These are phyloP conservation scores for Drosophila repleta DNA, from an alignment of 1,140 invertebrate species.

Conservation along the genomic window DNA sequence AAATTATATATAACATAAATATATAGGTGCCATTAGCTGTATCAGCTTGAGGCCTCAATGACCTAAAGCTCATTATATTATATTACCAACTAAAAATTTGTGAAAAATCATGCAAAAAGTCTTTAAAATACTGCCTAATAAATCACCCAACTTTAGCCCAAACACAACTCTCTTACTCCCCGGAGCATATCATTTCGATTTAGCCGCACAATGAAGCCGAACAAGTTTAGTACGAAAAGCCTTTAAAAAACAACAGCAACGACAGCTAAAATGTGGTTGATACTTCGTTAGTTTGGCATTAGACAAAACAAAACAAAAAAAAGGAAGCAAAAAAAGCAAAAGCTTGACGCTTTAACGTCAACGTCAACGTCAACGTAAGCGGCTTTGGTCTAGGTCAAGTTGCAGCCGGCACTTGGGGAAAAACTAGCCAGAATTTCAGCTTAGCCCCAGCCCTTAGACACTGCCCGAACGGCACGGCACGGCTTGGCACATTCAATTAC, in stretches of 20 bases:
- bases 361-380: slow-evolving; percentile 68
- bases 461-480: background rate
- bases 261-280: slow-evolving; percentile 50
- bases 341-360: slow-evolving; percentile 39
- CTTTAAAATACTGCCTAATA: no score
- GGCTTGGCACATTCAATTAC: slow-evolving; percentile 53
- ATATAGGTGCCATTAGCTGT: no score
- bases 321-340: background rate
- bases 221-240: slow-evolving; percentile 50
- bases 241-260: slow-evolving; percentile 17
- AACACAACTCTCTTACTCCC: slow-evolving; percentile 3
- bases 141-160: background rate
- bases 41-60: no score
- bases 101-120: no score
- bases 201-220: slow-evolving; percentile 46
- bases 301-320: slow-evolving; percentile 26
- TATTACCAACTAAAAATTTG: no score
- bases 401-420: slow-evolving; percentile 37
- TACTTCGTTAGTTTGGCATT: slow-evolving; percentile 65
- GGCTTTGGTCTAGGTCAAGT: slow-evolving; percentile 78
- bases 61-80: no score
- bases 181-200: slow-evolving; percentile 11
- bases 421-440: slow-evolving; percentile 37
- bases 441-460: background rate
- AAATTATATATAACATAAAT: no score